Conservation (phyloP, 2,113 vertebrate species). For the Eublepharis macularius region DNA sequence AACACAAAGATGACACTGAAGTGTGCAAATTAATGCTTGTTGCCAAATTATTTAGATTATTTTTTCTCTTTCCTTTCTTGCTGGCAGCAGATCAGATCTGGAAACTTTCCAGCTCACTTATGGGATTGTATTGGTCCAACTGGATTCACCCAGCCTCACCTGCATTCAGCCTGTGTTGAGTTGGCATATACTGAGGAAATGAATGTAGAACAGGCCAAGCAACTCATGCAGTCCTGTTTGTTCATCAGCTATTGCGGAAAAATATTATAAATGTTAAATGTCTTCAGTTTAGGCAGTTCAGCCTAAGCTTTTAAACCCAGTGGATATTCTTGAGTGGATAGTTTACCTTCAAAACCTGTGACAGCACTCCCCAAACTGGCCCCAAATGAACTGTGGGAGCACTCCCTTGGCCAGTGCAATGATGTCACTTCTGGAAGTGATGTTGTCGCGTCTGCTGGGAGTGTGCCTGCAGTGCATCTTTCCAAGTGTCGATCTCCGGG, state of each 20-base stretch:
- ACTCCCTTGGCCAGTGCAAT: too few species aligned
- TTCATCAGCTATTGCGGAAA: background rate
- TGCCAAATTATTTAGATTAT: constrained; percentile 18
- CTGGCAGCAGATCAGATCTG: background rate
- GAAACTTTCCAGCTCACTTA: background rate
- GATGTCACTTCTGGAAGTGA: too few species aligned
- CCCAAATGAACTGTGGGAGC: too few species aligned
- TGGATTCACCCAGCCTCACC: background rate
- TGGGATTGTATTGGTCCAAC: background rate
- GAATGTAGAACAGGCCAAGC: background rate
- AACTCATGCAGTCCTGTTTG: background rate
- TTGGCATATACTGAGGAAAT: background rate
- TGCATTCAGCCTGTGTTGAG: background rate
- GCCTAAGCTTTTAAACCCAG: background rate
- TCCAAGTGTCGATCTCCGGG: too few species aligned
- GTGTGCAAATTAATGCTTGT: constrained; percentile 11
- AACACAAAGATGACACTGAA: constrained; percentile 19
- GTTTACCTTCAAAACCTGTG: background rate
- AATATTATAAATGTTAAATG: background rate
- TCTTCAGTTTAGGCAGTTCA: background rate
- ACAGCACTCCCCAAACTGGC: too few species aligned
- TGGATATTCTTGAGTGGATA: background rate
- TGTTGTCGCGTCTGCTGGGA: too few species aligned
- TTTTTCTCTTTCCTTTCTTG: background rate
- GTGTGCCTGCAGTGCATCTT: too few species aligned